These are phyloP conservation scores for Mastacembelus armatus DNA, from an alignment of 2,797 vertebrate species.

Conservation along the genomic window DNA sequence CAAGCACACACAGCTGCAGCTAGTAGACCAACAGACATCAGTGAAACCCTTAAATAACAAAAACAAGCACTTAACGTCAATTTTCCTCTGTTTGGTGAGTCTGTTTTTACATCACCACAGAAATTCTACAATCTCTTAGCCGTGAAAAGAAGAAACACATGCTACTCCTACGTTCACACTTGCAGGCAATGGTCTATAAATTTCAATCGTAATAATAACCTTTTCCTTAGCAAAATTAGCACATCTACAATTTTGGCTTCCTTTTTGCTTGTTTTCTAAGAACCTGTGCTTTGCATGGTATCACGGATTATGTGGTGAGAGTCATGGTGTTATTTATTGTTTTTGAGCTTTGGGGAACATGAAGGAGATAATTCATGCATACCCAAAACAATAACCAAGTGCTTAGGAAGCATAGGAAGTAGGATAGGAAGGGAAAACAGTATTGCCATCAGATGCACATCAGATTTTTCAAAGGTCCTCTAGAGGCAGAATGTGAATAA, in stretches of 20 bases:
- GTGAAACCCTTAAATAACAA: slow-evolving; percentile 29
- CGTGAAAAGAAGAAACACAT: slow-evolving; percentile 35
- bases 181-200: slow-evolving; percentile 24
- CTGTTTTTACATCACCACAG: slow-evolving; percentile 25
- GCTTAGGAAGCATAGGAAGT: not conserved
- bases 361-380: not conserved
- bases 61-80: slow-evolving; percentile 33
- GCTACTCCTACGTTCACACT: slow-evolving; percentile 34
- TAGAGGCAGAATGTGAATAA: too few relatives aligned
- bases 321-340: slow-evolving; percentile 10
- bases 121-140: slow-evolving; percentile 31
- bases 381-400: not conserved
- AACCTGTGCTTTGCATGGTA: not conserved
- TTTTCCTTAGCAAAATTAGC: not conserved
- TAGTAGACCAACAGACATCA: slow-evolving; percentile 21
- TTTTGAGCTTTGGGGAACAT: not conserved
- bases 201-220: slow-evolving; percentile 28
- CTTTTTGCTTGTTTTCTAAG: not conserved
- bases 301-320: not conserved
- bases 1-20: not conserved
- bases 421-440: not conserved
- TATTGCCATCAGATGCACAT: not conserved
- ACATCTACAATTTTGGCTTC: not conserved
- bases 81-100: slow-evolving; percentile 9
- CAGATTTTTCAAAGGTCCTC: not conserved